Conservation (phyloP, 2,113 vertebrate genomes). For the Scopus umbretta region DNA sequence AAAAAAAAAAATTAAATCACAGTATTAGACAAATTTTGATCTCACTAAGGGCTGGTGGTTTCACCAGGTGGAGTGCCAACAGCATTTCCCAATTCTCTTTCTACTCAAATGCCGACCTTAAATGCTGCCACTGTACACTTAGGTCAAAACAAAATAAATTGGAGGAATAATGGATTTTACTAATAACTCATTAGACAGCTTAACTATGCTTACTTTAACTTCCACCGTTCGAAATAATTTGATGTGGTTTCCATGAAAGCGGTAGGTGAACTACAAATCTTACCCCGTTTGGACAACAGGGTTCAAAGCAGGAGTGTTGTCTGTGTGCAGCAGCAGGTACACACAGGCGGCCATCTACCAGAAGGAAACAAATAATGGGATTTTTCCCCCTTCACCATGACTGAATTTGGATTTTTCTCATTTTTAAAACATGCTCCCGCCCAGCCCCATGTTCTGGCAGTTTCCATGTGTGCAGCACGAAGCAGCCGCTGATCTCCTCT, state of each 20-base stretch:
- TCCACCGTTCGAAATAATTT: too few relatives aligned
- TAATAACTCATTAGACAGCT: not conserved
- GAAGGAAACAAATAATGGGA: rapidly evolving
- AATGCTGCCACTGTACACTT: not conserved
- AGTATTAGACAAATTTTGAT: not conserved
- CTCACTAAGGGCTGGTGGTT: not conserved
- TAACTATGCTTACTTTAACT: not conserved
- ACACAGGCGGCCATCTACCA: rapidly evolving
- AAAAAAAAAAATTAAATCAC: too few relatives aligned
- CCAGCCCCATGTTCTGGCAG: rapidly evolving
- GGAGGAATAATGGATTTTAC: not conserved
- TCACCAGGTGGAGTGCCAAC: too few relatives aligned
- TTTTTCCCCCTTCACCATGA: too few relatives aligned
- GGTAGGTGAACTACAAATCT: not conserved
- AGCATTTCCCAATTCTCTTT: not conserved
- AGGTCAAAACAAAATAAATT: not conserved
- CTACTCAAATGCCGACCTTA: not conserved
- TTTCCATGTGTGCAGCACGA: rapidly evolving
- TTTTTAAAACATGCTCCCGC: not conserved
- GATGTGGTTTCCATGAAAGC: not conserved
- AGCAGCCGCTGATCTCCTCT: not conserved
- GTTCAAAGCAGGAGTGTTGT: rapidly evolving
- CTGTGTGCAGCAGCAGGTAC: rapidly evolving
- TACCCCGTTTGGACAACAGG: rapidly evolving
- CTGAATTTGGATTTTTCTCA: not conserved